Evolutionary conservation across 2,888 invertebrate species (phyloP), one percentile per base, ranked within the genome.

Genomic region (Melikaiella ostensackeni): DNA sequence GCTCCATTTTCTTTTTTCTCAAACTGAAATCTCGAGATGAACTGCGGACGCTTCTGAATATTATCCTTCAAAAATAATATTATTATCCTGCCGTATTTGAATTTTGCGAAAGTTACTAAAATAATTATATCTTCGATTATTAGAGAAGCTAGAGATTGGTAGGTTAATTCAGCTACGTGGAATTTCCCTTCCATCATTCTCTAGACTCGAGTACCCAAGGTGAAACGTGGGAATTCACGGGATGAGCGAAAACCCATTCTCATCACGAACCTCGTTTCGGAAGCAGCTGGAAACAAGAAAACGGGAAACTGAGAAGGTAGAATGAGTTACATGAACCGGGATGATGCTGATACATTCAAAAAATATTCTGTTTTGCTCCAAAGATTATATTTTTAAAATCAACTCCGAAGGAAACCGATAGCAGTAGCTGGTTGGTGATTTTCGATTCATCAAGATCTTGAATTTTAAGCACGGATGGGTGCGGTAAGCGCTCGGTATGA

Each of bases 251-350:
- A 84, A 85, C 83, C 81, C 83, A 88, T 86, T 86, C 86, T 82
- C 83, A 83, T 86, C 86, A 86, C 85, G 86, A 86, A 85, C 80
- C 78, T 81, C 79, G 83, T 84, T 82, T 84, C 80, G 81, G 81
- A 79, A 81, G 83, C 84, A 75, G 79, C 77, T 57, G 82, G 76
- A 82, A 84, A 86, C 84, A 86, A 81, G 86, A 82, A 87, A 84
- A 81, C 85, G 85, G 85, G 66, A 46, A 42, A 46, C 42, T 66
- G 7, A 24, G 35, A 42, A n/a, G 63, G n/a, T 21, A 35, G 35
- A 35, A 62, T 73, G 62, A 75, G 74, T 61, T 75, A 75, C 75
- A 75, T 75, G 57, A 78, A 30, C 13, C 35, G 24, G 75, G 57
- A 38, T 63, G 77, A 74, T 74, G 77, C 63, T 77, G 55, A 64